Percentiles rank a stretch among this genome's conserved stretches.
Conservation (phyloP, 37 sponge, comb jelly and placozoan species). For the Eunapius fragilis region DNA sequence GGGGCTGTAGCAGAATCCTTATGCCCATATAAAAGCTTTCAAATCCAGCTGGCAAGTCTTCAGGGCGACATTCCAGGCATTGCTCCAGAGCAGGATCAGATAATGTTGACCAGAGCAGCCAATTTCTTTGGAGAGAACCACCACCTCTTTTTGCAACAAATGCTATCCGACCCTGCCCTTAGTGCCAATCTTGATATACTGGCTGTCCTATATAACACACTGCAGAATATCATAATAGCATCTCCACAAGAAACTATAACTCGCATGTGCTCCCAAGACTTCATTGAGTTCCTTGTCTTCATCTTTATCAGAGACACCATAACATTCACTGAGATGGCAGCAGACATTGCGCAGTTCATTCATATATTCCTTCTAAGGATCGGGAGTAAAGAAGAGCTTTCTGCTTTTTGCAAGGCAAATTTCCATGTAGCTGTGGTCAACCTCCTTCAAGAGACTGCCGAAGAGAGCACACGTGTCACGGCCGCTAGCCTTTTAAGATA, state of each 20-base stretch:
- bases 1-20: constrained; percentile 7
- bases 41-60: too few species aligned
- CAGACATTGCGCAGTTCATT: constrained; percentile 8
- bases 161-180: constrained; percentile 32
- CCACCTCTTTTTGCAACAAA: constrained; percentile 35
- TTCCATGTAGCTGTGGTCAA: constrained; percentile 34
- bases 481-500: constrained; percentile 23
- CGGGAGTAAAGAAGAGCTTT: constrained; percentile 19
- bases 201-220: constrained; percentile 30
- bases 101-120: too few species aligned
- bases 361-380: constrained; percentile 41
- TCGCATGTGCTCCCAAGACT: constrained; percentile 27
- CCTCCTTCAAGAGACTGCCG: not conserved
- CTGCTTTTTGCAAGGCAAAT: not conserved
- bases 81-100: too few species aligned
- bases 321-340: constrained; percentile 1
- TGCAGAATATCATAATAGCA: constrained; percentile 27
- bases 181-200: not conserved
- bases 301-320: constrained; percentile 36
- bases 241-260: not conserved
- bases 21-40: too few species aligned
- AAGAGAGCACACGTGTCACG: not conserved
- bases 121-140: constrained; percentile 33
- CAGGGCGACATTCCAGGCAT: too few species aligned
- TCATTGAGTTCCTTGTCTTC: constrained; percentile 30